Conservation (phyloP, 2,797 vertebrate genomes). For the Clarias pachynema region DNA sequence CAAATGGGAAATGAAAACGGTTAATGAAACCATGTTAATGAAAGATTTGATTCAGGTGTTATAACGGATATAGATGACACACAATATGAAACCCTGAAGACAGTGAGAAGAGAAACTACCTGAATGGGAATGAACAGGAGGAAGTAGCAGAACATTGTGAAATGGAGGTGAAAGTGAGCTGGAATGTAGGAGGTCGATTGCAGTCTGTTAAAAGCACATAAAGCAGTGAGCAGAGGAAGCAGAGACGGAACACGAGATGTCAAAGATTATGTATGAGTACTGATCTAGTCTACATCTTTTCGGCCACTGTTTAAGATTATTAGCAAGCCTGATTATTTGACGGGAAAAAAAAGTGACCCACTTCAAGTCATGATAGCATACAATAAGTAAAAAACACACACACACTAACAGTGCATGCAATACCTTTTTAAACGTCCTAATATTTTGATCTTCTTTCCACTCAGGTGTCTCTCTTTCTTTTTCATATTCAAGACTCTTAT, state of each 20-base stretch:
- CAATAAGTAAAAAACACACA: not conserved
- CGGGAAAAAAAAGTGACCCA: not conserved
- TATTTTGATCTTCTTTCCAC: conserved; percentile 20
- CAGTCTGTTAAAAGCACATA: conserved; percentile 31
- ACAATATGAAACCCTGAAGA: not conserved
- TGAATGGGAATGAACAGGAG: conserved; percentile 28
- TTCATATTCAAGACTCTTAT: conserved; percentile 14
- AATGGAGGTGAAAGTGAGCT: conserved; percentile 35
- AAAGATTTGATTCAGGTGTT: not conserved
- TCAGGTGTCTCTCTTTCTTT: conserved; percentile 21
- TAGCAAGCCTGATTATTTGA: not conserved
- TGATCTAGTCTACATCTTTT: not conserved
- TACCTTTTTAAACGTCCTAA: conserved; percentile 28
- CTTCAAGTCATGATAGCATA: not conserved
- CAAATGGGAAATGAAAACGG: not conserved
- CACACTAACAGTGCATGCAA: not conserved
- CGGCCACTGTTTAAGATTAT: not conserved
- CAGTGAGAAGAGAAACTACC: conserved; percentile 10
- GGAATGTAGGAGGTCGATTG: conserved; percentile 27
- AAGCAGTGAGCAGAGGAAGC: conserved; percentile 31
- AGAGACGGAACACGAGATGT: not conserved
- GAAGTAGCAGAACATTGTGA: conserved; percentile 35
- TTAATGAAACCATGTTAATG: not conserved
- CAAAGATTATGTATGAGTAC: not conserved
- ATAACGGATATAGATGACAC: not conserved